Percentiles rank a stretch among this genome's conserved stretches.
Evolutionary conservation across 2,888 invertebrate genomes (phyloP).

Genomic region (Calameuta idolon): DNA sequence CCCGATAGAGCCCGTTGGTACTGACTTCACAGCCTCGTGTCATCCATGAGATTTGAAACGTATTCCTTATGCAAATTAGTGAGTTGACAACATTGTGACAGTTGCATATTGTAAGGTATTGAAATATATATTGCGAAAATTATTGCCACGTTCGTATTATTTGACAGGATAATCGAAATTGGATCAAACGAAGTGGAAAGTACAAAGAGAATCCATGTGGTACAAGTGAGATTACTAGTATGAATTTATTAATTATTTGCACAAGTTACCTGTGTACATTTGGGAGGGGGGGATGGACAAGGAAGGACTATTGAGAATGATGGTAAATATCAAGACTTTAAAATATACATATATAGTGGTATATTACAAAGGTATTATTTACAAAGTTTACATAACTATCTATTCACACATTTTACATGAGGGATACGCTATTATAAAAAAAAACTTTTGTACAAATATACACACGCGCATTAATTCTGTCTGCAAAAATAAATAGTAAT

Average conservation of each 20-base stretch:
- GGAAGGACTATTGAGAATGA: slow-evolving; percentile 32
- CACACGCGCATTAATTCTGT: slow-evolving; percentile 28
- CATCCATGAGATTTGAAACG: not conserved
- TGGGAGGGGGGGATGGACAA: slow-evolving; percentile 12
- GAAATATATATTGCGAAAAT: not conserved
- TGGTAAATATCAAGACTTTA: slow-evolving; percentile 45
- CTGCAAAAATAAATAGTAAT: slow-evolving; percentile 61
- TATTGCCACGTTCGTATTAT: not conserved
- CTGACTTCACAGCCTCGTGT: not conserved
- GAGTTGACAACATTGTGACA: not conserved
- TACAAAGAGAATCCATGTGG: not conserved
- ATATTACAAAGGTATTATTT: slow-evolving; percentile 62
- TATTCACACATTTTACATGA: slow-evolving; percentile 61
- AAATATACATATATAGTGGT: slow-evolving; percentile 55
- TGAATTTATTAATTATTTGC: slow-evolving; percentile 52
- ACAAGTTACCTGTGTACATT: slow-evolving; percentile 42
- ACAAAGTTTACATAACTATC: slow-evolving; percentile 58
- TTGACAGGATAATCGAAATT: not conserved
- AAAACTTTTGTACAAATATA: slow-evolving; percentile 48
- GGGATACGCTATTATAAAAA: slow-evolving; percentile 38
- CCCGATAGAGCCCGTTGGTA: not conserved
- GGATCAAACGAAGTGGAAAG: not conserved
- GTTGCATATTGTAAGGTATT: not conserved
- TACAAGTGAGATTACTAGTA: slow-evolving; percentile 27
- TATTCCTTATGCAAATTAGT: not conserved